Evolutionary conservation across 2,888 invertebrate species (phyloP).

Genomic region (Linnaemya vulpina): DNA sequence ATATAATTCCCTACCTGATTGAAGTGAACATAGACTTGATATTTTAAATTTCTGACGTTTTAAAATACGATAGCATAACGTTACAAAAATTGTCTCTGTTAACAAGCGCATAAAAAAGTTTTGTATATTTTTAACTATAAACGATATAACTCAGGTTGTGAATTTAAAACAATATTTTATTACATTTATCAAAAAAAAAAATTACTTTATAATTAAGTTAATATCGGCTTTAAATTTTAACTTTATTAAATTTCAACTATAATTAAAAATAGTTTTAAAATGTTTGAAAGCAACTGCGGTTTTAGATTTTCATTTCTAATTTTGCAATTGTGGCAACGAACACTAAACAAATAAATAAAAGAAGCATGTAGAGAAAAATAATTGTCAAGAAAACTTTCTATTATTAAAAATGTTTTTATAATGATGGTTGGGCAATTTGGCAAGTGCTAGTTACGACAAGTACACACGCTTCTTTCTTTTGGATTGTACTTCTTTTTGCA

Average conservation of each 20-base stretch:
- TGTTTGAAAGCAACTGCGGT: constrained; percentile 8
- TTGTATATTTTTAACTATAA: too few relatives aligned
- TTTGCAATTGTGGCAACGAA: constrained; percentile 10
- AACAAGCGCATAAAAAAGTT: too few relatives aligned
- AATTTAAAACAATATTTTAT: too few relatives aligned
- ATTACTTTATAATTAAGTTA: background rate
- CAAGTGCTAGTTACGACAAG: constrained; percentile 62
- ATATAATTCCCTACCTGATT: too few relatives aligned
- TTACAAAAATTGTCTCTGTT: too few relatives aligned
- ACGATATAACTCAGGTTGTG: too few relatives aligned
- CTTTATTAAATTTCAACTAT: too few relatives aligned
- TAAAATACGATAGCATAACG: too few relatives aligned
- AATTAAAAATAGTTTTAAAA: background rate
- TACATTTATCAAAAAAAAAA: too few relatives aligned
- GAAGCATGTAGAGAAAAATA: constrained; percentile 7
- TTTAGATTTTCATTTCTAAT: constrained; percentile 24
- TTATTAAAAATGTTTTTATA: constrained; percentile 45
- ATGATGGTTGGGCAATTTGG: constrained; percentile 58
- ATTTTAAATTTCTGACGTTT: too few relatives aligned
- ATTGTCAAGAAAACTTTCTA: constrained; percentile 66
- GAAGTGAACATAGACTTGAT: too few relatives aligned
- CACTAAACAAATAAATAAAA: background rate
- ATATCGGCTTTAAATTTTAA: background rate
- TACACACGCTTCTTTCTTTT: constrained; percentile 7
- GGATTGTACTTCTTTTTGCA: background rate